Evolutionary conservation across 1,140 invertebrate genomes (phyloP).

Genomic region (Hestina assimilis): DNA sequence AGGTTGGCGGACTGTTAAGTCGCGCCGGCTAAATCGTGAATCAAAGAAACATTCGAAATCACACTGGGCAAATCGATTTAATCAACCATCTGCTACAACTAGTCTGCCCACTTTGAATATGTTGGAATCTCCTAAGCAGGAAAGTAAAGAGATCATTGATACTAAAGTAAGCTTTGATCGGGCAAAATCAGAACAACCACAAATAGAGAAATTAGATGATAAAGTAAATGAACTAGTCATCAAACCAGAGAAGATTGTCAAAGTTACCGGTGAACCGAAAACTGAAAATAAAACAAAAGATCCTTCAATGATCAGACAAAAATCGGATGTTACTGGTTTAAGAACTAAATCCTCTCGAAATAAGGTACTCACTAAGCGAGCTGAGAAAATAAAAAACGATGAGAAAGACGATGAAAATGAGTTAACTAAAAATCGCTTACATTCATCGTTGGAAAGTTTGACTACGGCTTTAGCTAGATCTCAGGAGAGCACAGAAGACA

Average conservation of each 20-base stretch:
- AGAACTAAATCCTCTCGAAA: conserved; percentile 74
- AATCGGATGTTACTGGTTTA: conserved; percentile 80
- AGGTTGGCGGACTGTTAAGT: conserved; percentile 84
- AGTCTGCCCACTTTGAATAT: conserved; percentile 82
- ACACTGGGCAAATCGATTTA: conserved; percentile 82
- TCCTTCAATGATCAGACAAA: conserved; percentile 77
- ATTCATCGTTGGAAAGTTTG: conserved; percentile 73
- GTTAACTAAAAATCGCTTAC: conserved; percentile 61
- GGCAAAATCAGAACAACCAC: conserved; percentile 64
- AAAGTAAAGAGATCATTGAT: conserved; percentile 44
- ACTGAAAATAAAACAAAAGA: conserved; percentile 47
- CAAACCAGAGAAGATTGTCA: conserved; percentile 30
- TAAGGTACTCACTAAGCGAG: conserved; percentile 49
- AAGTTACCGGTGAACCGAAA: conserved; percentile 40
- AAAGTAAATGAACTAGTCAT: conserved; percentile 20
- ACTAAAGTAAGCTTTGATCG: conserved; percentile 42
- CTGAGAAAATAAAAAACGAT: conserved; percentile 46
- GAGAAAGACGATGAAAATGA: conserved; percentile 47
- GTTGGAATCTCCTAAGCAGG: conserved; percentile 77
- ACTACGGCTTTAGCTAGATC: conserved; percentile 64
- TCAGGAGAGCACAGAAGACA: conserved; percentile 60
- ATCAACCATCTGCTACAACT: conserved; percentile 83
- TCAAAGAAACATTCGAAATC: conserved; percentile 78
- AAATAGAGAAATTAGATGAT: conserved; percentile 33
- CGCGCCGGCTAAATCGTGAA: conserved; percentile 75